These are phyloP conservation scores for Pterobdella sp. DNA, from an alignment of 2,888 invertebrate species.

Conservation along the genomic window DNA sequence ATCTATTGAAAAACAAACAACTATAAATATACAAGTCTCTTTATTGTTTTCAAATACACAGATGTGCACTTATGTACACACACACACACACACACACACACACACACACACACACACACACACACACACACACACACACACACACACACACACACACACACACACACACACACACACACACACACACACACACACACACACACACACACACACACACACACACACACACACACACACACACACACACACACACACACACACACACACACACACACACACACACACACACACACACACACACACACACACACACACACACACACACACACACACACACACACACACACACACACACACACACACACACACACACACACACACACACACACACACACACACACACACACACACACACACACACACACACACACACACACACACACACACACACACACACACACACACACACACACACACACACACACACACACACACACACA, in stretches of 20 bases:
- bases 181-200: background rate
- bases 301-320: conserved; percentile 21
- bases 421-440: conserved; percentile 4
- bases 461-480: conserved; percentile 4
- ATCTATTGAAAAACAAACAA: too few relatives aligned
- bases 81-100: too few relatives aligned
- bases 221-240: conserved; percentile 18
- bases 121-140: background rate
- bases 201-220: background rate
- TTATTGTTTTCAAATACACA: too few relatives aligned
- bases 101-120: too few relatives aligned
- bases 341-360: conserved; percentile 21
- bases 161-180: background rate
- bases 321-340: conserved; percentile 19
- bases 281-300: conserved; percentile 21
- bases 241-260: conserved; percentile 21
- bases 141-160: background rate
- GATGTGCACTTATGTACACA: too few relatives aligned
- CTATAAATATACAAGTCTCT: too few relatives aligned
- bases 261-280: conserved; percentile 21
- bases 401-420: conserved; percentile 4
- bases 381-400: conserved; percentile 2
- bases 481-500: conserved; percentile 4
- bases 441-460: conserved; percentile 4
- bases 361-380: background rate